Conservation (phyloP, 2,113 vertebrate species). For the Sakesphorus luctuosus region DNA sequence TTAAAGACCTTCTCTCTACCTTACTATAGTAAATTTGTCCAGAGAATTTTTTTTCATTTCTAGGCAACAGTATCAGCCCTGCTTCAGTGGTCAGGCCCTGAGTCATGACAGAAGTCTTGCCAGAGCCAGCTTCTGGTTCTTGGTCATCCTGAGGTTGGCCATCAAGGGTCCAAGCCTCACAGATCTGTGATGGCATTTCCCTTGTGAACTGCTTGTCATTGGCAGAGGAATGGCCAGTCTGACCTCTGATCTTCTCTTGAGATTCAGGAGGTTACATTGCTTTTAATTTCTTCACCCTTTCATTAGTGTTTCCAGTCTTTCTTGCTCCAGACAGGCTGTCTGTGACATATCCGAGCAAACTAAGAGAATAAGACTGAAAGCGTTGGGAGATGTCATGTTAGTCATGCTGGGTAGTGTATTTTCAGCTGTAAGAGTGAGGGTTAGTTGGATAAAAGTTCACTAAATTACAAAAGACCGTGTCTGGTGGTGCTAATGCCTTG, state of each 20-base stretch:
- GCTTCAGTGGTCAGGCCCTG: not conserved
- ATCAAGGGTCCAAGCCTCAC: not conserved
- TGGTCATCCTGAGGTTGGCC: rapidly evolving
- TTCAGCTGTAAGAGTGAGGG: not conserved
- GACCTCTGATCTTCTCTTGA: not conserved
- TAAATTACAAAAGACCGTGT: not conserved
- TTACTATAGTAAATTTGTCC: too few relatives aligned
- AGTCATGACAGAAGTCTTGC: not conserved
- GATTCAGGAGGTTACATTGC: not conserved
- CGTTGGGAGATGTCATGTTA: too few relatives aligned
- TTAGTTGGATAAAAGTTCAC: not conserved
- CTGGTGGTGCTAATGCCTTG: not conserved
- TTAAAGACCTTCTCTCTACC: too few relatives aligned
- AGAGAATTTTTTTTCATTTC: too few relatives aligned
- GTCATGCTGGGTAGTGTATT: not conserved
- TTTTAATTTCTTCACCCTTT: not conserved
- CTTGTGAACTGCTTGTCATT: not conserved
- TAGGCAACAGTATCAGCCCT: not conserved
- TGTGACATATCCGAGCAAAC: not conserved
- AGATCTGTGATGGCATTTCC: not conserved
- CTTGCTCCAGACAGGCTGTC: not conserved
- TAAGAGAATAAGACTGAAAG: not conserved
- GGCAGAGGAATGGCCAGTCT: not conserved
- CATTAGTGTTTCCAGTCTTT: not conserved
- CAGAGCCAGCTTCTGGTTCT: not conserved